Percentiles rank a stretch among this genome's conserved stretches.
Evolutionary conservation across 2,113 vertebrate species (phyloP).

Genomic region (Entomyzon cyanotis): DNA sequence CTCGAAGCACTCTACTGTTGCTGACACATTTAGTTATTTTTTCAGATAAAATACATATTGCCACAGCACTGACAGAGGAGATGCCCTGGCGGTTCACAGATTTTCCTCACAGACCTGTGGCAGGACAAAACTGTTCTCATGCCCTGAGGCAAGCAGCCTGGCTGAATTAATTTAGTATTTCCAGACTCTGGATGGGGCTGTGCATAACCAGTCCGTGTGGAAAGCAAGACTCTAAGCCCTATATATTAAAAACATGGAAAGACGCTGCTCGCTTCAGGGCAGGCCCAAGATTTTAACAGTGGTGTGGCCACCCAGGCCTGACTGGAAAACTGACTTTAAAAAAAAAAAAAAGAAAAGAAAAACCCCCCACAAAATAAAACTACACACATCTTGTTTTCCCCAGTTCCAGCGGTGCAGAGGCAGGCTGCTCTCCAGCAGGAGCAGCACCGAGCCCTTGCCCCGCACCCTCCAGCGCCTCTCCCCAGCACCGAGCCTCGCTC

Average conservation of each 20-base stretch:
- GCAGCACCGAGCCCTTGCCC: accelerated
- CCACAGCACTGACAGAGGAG: neutral
- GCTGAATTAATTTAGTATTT: neutral
- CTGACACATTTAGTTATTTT: neutral
- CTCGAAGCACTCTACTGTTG: neutral
- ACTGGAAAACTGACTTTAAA: neutral
- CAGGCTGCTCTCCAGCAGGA: too few species aligned
- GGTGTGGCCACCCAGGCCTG: accelerated
- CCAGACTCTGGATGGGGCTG: neutral
- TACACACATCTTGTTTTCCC: neutral
- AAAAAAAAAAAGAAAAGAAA: too few species aligned
- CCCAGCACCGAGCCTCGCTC: neutral
- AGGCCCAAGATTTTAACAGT: neutral
- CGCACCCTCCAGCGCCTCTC: neutral
- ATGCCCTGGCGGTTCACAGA: accelerated
- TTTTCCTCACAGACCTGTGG: neutral
- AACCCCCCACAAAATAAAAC: neutral
- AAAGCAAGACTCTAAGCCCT: neutral
- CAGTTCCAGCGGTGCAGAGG: too few species aligned
- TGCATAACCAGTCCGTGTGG: accelerated
- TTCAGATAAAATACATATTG: neutral
- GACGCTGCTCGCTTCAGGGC: accelerated
- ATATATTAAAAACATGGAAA: neutral
- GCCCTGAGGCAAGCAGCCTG: neutral
- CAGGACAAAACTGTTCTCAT: accelerated